Conservation (phyloP, 2,888 invertebrate species). For the Caenorhabditis macrosperma region DNA sequence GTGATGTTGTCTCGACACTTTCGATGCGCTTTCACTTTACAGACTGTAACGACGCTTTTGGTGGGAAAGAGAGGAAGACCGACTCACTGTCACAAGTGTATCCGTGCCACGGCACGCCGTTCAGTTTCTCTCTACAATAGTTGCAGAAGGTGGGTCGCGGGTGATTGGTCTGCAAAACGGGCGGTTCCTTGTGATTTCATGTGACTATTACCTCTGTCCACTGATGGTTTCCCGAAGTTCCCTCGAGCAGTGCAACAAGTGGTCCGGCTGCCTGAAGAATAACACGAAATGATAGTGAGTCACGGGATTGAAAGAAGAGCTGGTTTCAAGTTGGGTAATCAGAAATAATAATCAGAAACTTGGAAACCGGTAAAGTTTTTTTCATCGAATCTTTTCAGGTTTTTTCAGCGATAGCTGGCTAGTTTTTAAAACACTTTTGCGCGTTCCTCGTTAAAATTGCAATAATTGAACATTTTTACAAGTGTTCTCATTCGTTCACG, state of each 20-base stretch:
- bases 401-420: too few species aligned
- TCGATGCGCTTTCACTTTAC: constrained; percentile 97
- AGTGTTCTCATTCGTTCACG: too few species aligned
- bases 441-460: too few species aligned
- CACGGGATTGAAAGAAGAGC: too few species aligned
- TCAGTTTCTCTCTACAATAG: constrained; percentile 93
- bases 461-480: too few species aligned
- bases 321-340: too few species aligned
- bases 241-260: constrained; percentile 50
- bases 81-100: constrained; percentile 89
- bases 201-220: constrained; percentile 48
- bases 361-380: neutral
- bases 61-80: neutral
- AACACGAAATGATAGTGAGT: too few species aligned
- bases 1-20: constrained; percentile 93
- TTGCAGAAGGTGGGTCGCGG: constrained; percentile 85
- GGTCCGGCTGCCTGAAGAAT: constrained; percentile 32
- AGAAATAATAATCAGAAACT: neutral
- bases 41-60: constrained; percentile 83
- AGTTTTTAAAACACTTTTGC: too few species aligned
- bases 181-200: neutral
- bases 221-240: constrained; percentile 58
- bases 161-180: constrained; percentile 57
- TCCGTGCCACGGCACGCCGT: constrained; percentile 94
- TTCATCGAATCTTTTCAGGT: neutral